phyloP scores from a whole-genome alignment of 1,140 invertebrate species.

The Drosophila bifasciata region DNA sequence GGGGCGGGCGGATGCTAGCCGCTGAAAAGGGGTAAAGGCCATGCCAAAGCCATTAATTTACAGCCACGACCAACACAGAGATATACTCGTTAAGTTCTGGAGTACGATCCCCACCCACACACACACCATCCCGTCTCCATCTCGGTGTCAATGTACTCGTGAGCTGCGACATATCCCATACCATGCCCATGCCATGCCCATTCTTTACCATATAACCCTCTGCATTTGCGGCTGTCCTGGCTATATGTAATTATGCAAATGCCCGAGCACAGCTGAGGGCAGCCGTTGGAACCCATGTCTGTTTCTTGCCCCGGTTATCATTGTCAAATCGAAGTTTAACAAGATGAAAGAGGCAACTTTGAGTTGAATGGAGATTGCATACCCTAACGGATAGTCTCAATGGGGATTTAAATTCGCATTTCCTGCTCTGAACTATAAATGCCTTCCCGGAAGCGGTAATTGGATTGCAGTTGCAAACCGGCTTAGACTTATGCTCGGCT shows the following conservation, averaged over 20 bases:
- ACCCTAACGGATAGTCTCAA: slow-evolving; percentile 4
- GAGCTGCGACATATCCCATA: slow-evolving; percentile 12
- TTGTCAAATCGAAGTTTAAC: slow-evolving; percentile 69
- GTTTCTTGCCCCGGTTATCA: slow-evolving; percentile 45
- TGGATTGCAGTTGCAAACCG: too few relatives aligned
- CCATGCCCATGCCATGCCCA: background rate
- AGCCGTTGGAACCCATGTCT: slow-evolving; percentile 47
- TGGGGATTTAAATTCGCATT: too few relatives aligned
- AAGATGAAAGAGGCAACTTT: background rate
- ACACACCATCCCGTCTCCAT: slow-evolving; percentile 18
- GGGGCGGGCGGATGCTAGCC: background rate
- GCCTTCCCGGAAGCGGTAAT: too few relatives aligned
- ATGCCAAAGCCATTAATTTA: slow-evolving; percentile 53
- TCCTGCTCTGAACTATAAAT: too few relatives aligned
- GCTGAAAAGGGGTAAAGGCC: slow-evolving; percentile 48
- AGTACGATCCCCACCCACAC: slow-evolving; percentile 31
- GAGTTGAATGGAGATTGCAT: slow-evolving; percentile 4
- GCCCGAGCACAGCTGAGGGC: slow-evolving; percentile 32
- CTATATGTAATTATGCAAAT: slow-evolving; percentile 73
- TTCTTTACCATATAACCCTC: too few relatives aligned
- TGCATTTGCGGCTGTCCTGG: slow-evolving; percentile 4
- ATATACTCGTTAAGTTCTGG: slow-evolving; percentile 45
- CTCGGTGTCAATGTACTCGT: slow-evolving; percentile 41
- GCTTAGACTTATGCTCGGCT: too few relatives aligned
- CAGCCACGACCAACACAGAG: slow-evolving; percentile 25